Percentiles rank a stretch among this genome's conserved stretches.
Conservation (phyloP, 2,113 vertebrate genomes). For the Chitala chitala region DNA sequence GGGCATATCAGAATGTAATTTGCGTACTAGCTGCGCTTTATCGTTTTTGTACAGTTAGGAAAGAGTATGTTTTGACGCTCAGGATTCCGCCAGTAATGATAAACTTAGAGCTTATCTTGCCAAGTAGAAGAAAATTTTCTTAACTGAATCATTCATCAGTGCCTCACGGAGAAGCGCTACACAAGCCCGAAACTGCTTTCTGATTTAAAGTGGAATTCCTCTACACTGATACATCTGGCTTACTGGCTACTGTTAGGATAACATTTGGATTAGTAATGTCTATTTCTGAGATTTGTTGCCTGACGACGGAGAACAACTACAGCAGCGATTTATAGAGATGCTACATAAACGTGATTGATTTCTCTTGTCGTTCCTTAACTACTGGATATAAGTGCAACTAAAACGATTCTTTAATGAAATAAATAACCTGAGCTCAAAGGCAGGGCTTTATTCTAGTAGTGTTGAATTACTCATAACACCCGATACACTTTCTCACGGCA, state of each 20-base stretch:
- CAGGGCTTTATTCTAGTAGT: neutral
- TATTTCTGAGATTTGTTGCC: neutral
- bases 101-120: constrained; percentile 1
- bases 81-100: neutral
- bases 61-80: neutral
- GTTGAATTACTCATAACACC: neutral
- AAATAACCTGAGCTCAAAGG: neutral
- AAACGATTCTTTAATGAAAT: too few relatives aligned
- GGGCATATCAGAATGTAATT: neutral
- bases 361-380: neutral
- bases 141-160: neutral
- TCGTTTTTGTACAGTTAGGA: neutral
- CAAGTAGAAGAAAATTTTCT: constrained; percentile 13
- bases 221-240: neutral
- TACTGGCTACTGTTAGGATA: neutral
- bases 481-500: too few relatives aligned
- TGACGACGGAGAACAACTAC: neutral
- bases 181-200: neutral
- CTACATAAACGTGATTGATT: neutral
- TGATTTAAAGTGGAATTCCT: constrained; percentile 10
- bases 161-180: neutral
- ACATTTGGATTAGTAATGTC: neutral
- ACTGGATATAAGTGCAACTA: neutral
- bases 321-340: constrained; percentile 6
- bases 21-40: neutral